Evolutionary conservation across 2,888 invertebrate species (phyloP).

Genomic region (Drosophila subsilvestris): DNA sequence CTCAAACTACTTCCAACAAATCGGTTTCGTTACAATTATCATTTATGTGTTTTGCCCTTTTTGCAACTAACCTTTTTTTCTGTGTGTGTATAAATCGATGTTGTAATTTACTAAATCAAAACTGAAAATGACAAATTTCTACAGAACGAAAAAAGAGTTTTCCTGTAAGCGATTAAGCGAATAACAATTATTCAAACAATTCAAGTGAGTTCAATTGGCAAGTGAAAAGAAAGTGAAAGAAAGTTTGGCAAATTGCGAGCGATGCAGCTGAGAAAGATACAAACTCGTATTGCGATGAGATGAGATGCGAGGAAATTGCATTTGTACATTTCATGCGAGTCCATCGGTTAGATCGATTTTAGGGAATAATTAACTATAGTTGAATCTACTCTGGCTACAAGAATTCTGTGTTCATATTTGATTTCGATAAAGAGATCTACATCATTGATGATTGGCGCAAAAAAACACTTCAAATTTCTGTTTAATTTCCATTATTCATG

Average conservation of each 20-base stretch:
- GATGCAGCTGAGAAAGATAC: conserved; percentile 15
- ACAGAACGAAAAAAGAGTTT: conserved; percentile 75
- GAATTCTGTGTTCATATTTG: background rate
- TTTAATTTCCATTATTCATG: conserved; percentile 29
- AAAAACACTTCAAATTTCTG: background rate
- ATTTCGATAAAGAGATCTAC: background rate
- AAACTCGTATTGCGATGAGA: too few species aligned
- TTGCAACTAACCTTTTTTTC: conserved; percentile 69
- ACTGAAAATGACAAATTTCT: conserved; percentile 65
- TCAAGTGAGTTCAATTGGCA: conserved; percentile 82
- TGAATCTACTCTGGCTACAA: background rate
- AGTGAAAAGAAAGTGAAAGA: conserved; percentile 66
- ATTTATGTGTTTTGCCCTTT: conserved; percentile 60
- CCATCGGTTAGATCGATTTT: conserved; percentile 18
- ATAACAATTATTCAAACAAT: conserved; percentile 22
- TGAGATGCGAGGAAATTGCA: background rate
- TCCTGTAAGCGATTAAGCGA: conserved; percentile 26
- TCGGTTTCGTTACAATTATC: conserved; percentile 53
- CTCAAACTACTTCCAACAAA: conserved; percentile 37
- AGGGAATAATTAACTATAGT: too few species aligned
- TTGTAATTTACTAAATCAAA: conserved; percentile 68
- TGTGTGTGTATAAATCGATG: conserved; percentile 79
- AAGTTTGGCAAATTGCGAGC: conserved; percentile 67
- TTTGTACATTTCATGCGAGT: conserved; percentile 53
- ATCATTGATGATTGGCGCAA: background rate